These are phyloP conservation scores for Rhabdomys dilectus DNA, from an alignment of 2,113 vertebrate genomes.

Conservation along the genomic window DNA sequence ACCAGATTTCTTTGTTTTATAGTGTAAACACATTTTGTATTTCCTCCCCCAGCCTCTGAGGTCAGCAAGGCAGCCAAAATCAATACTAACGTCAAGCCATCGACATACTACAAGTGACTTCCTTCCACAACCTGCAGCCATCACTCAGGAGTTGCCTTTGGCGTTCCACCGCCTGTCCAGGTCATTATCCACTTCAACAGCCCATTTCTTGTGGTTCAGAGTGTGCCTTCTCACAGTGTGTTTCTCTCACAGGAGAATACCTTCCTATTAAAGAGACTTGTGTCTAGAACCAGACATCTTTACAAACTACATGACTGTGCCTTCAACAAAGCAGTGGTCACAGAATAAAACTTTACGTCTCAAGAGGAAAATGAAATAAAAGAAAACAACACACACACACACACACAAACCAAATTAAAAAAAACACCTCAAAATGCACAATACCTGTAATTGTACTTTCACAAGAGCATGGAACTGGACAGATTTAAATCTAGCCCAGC, in stretches of 20 bases:
- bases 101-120: slow-evolving; percentile 58
- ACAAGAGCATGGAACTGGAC: background rate
- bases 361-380: background rate
- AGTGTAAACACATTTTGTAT: slow-evolving; percentile 76
- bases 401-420: background rate
- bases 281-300: slow-evolving; percentile 44
- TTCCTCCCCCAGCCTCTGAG: background rate
- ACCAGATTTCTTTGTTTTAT: slow-evolving; percentile 63
- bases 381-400: background rate
- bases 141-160: slow-evolving; percentile 46
- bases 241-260: background rate
- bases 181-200: slow-evolving; percentile 71
- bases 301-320: background rate
- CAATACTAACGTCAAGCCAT: slow-evolving; percentile 73
- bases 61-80: slow-evolving; percentile 81
- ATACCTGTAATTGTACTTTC: background rate
- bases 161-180: background rate
- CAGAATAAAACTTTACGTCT: slow-evolving; percentile 1
- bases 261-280: background rate
- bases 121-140: slow-evolving; percentile 49
- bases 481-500: background rate
- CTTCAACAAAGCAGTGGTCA: slow-evolving; percentile 7
- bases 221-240: slow-evolving; percentile 26
- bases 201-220: slow-evolving; percentile 15
- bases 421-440: background rate